Evolutionary conservation across 2,888 invertebrate species (phyloP).

Genomic region (Tuberolachnus salignus): DNA sequence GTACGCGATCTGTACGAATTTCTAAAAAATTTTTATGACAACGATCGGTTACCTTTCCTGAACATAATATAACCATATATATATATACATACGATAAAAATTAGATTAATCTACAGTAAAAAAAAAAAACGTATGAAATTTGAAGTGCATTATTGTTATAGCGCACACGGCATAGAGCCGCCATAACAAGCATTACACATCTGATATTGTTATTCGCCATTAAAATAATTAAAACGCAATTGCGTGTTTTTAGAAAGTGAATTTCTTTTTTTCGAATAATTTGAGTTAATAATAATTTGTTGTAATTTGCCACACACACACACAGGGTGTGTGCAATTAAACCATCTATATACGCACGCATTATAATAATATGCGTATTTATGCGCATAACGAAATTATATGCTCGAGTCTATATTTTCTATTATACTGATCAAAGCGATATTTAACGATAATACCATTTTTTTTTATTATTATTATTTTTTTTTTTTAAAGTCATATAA

Average conservation of each 20-base stretch:
- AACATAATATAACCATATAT: neutral
- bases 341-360: too few species aligned
- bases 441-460: too few species aligned
- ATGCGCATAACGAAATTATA: too few species aligned
- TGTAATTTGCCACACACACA: neutral
- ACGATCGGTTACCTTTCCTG: too few species aligned
- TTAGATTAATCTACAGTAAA: too few species aligned
- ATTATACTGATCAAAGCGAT: too few species aligned
- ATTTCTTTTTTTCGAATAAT: slow-evolving; percentile 4
- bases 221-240: slow-evolving; percentile 10
- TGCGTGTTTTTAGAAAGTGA: slow-evolving; percentile 19
- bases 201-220: neutral
- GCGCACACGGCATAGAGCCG: too few species aligned
- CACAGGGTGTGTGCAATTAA: neutral
- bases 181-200: neutral
- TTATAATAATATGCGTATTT: too few species aligned
- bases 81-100: too few species aligned
- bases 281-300: slow-evolving; percentile 5
- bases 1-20: slow-evolving; percentile 10
- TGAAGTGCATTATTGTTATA: neutral
- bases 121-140: neutral
- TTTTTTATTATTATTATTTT: too few species aligned
- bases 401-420: too few species aligned
- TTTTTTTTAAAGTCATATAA: too few species aligned
- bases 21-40: neutral